phyloP scores from a whole-genome alignment of 2,888 invertebrate species.

The Agrochola macilenta region DNA sequence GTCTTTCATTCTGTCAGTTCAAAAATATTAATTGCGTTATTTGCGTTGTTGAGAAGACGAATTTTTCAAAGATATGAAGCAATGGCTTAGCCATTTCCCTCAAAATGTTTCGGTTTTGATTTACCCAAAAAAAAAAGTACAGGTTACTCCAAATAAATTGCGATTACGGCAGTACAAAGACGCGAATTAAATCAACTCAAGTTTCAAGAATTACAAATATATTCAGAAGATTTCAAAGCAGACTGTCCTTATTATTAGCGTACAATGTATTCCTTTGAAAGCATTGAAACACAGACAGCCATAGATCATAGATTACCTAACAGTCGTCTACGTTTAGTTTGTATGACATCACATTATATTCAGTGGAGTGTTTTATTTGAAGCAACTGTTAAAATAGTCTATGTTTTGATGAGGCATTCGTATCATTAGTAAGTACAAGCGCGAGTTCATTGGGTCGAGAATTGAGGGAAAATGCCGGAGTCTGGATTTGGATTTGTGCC shows the following conservation, averaged over 20 bases:
- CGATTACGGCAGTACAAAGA: no score
- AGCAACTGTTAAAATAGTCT: not conserved
- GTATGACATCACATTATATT: constrained; percentile 29
- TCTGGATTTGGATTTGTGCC: no score
- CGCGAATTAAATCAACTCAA: not conserved
- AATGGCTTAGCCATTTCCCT: no score
- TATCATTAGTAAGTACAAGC: not conserved
- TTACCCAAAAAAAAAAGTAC: not conserved
- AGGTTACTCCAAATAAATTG: not conserved
- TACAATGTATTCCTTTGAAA: constrained; percentile 28
- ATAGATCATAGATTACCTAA: constrained; percentile 26
- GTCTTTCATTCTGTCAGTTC: no score
- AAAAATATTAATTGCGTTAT: no score
- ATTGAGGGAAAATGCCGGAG: not conserved
- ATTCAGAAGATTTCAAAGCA: constrained; percentile 8
- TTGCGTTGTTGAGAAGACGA: no score
- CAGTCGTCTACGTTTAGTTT: constrained; percentile 1
- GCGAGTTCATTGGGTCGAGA: not conserved
- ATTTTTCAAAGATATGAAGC: no score
- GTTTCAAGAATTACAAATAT: not conserved
- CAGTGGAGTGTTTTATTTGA: constrained; percentile 7
- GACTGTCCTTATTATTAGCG: not conserved
- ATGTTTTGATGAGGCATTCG: not conserved
- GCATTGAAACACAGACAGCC: not conserved
- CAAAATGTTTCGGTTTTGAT: no score